Base-by-base conservation (phyloP, 2,113 vertebrate genomes). In the Alouatta palliata region DNA sequence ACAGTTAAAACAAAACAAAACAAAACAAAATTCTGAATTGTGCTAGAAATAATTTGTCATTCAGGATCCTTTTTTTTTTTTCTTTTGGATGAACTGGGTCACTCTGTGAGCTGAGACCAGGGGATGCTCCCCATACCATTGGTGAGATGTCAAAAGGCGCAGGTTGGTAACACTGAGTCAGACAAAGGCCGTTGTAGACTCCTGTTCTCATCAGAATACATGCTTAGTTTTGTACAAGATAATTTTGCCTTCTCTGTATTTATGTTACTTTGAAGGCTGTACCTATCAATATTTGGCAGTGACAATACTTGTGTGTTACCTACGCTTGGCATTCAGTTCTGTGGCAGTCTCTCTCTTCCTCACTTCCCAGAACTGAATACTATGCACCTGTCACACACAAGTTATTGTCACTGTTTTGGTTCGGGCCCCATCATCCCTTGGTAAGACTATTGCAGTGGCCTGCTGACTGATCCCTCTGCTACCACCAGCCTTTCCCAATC, bases 1-100 rank as follows among this genome's bases (percentile, higher is more conserved):
- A 97, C 97, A 96, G 79, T 94, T 92, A 75, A 93, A 71, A 88
- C 85, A 93, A 95, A 97, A 95, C 90, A 88, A 96, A 97, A 96
- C 90, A 85, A 94, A 96, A 87, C 89, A 94, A 95, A 93, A 87
- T 54, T 90, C 37, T 75, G 35, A 92, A 95, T 27, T 85, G 81
- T 76, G 71, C 90, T 92, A 83, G 90, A 96, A 92, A 96, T 94
- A 95, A 97, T 93, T 91, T 90, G 80, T 58, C 88, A 64, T 80
- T 77, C 49, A 64, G n/a, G 40, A 80, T 54, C 25, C n/a, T 66
- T 71, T 47, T 54, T 12, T 11, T 19, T 61, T 32, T 14, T 23
- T 12, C 64, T 14, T 83, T 54, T 68, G 40, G 45, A 13, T 84
- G 47, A 70, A 80, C 8, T 58, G 61, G 25, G 32, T 43, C 71